A percentile compares a stretch with the other conserved stretches of the same genome.
phyloP scores from a whole-genome alignment of 1,140 invertebrate species.

The Phymorhynchus buccinoides region DNA sequence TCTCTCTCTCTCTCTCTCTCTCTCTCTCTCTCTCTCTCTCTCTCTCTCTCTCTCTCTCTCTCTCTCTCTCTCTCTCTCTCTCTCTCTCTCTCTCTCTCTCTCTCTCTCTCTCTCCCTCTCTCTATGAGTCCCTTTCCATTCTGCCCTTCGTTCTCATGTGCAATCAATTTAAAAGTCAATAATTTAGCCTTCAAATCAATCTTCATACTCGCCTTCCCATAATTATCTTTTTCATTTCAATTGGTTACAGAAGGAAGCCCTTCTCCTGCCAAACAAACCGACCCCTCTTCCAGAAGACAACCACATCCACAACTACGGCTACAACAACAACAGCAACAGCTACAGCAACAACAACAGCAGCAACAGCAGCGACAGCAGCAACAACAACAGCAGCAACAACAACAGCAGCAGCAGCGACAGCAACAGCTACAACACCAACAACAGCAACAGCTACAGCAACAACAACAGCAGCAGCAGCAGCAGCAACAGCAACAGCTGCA shows the following conservation, averaged over 20 bases:
- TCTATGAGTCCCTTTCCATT: background rate
- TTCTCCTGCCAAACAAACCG: too few species aligned
- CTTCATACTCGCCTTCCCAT: background rate
- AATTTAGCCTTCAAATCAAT: background rate
- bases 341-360: constrained; percentile 10
- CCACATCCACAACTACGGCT: background rate
- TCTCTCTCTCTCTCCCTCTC: too few species aligned
- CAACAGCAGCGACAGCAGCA: background rate
- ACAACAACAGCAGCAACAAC: background rate
- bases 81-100: too few species aligned
- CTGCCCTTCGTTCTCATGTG: background rate
- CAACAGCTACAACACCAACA: background rate
- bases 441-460: background rate
- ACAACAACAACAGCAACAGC: too few species aligned
- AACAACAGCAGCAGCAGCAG: too few species aligned
- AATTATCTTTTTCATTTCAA: background rate
- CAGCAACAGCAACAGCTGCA: constrained; percentile 14
- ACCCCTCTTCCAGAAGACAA: background rate
- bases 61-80: too few species aligned
- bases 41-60: background rate
- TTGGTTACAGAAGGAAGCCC: background rate
- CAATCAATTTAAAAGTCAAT: background rate
- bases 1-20: background rate
- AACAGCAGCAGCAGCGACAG: background rate
- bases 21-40: background rate